Percentiles rank a stretch among this genome's conserved stretches.
Evolutionary conservation across 1,140 invertebrate genomes (phyloP).

Genomic region (Anoplophora glabripennis): DNA sequence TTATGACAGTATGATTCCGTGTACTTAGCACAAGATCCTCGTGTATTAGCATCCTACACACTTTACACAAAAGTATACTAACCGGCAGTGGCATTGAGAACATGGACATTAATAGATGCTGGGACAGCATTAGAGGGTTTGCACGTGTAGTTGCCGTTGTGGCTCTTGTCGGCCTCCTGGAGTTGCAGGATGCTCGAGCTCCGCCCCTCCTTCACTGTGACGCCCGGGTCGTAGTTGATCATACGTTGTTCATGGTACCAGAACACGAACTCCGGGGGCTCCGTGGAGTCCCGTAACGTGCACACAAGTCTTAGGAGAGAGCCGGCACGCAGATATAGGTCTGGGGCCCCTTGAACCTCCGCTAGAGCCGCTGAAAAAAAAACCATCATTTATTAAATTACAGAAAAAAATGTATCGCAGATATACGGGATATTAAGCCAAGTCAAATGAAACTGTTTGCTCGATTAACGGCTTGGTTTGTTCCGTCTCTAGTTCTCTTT

Average conservation of each 20-base stretch:
- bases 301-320: constrained; percentile 70
- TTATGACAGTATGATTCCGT: too few species aligned
- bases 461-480: too few species aligned
- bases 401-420: too few species aligned
- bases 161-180: constrained; percentile 55
- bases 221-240: constrained; percentile 67
- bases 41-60: background rate
- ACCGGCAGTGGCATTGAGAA: constrained; percentile 54
- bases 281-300: constrained; percentile 67
- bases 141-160: constrained; percentile 69
- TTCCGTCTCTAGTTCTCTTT: too few species aligned
- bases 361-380: constrained; percentile 64
- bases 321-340: constrained; percentile 71
- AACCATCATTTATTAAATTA: too few species aligned
- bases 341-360: constrained; percentile 71
- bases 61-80: too few species aligned
- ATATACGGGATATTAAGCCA: too few species aligned
- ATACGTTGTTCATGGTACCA: constrained; percentile 74
- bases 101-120: constrained; percentile 67
- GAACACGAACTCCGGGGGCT: constrained; percentile 74
- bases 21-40: too few species aligned
- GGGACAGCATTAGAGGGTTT: constrained; percentile 66
- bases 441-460: too few species aligned
- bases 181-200: constrained; percentile 57
- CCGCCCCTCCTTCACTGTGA: constrained; percentile 49